Percentiles rank a stretch among this genome's conserved stretches.
Conservation (phyloP, 30 jellyfish, hydroid and myxozoan genomes). For the Aurelia aurita region DNA sequence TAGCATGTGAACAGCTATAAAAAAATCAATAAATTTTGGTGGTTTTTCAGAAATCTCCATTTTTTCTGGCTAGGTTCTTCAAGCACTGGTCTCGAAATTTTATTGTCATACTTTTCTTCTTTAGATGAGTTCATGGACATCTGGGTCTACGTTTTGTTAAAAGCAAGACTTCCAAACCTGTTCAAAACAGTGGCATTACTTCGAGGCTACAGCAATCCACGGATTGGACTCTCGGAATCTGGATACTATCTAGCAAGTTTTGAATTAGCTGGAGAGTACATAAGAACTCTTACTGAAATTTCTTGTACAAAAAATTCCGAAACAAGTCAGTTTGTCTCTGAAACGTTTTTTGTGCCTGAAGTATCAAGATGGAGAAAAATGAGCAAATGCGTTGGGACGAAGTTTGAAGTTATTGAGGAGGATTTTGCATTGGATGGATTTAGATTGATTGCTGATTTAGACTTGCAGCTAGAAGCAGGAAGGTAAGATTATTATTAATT, state of each 20-base stretch:
- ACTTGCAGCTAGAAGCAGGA: slow-evolving; percentile 38
- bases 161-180: slow-evolving; percentile 68
- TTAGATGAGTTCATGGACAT: slow-evolving; percentile 87
- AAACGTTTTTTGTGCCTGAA: slow-evolving; percentile 42
- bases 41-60: too few species aligned
- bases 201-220: slow-evolving; percentile 82
- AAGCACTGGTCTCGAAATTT: too few species aligned
- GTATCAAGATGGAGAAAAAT: slow-evolving; percentile 11
- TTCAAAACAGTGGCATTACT: slow-evolving; percentile 57
- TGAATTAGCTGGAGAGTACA: slow-evolving; percentile 87
- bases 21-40: too few species aligned
- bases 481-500: too few species aligned
- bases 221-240: slow-evolving; percentile 59
- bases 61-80: too few species aligned
- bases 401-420: slow-evolving; percentile 16
- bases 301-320: background rate
- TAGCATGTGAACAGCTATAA: too few species aligned
- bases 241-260: slow-evolving; percentile 83
- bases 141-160: slow-evolving; percentile 80
- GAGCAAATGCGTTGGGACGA: background rate
- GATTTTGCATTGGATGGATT: slow-evolving; percentile 51
- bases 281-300: slow-evolving; percentile 16
- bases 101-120: background rate
- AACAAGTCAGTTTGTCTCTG: background rate
- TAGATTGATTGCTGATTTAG: slow-evolving; percentile 53